phyloP scores from a whole-genome alignment of 2,888 invertebrate genomes.

The Noctua janthe region DNA sequence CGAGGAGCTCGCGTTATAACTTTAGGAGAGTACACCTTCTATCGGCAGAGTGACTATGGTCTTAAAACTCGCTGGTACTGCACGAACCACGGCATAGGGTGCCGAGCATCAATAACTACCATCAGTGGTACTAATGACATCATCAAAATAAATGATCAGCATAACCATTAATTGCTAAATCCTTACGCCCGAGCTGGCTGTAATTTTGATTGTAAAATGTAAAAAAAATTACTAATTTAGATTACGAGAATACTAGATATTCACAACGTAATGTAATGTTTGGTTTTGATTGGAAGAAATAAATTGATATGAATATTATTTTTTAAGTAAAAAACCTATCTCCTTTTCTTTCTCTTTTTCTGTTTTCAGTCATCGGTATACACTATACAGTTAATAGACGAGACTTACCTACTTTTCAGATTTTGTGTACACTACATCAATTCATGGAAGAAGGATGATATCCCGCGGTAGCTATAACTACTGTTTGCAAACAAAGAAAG shows the following conservation, averaged over 20 bases:
- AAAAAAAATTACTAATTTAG: background rate
- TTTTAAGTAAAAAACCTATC: background rate
- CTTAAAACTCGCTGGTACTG: conserved; percentile 38
- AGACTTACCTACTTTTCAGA: background rate
- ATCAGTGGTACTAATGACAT: background rate
- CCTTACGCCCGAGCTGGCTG: too few relatives aligned
- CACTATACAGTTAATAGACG: background rate
- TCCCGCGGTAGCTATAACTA: conserved; percentile 35
- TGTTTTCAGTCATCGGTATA: background rate
- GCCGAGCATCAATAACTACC: conserved; percentile 13
- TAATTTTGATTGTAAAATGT: background rate
- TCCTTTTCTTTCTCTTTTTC: background rate
- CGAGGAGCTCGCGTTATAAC: conserved; percentile 22
- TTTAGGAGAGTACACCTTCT: conserved; percentile 23
- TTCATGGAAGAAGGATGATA: conserved; percentile 37
- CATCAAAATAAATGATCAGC: conserved; percentile 10
- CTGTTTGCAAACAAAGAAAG: conserved; percentile 23
- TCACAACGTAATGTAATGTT: background rate
- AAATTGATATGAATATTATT: background rate
- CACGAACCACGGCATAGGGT: conserved; percentile 34
- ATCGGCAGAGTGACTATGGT: conserved; percentile 33
- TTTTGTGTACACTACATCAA: conserved; percentile 25
- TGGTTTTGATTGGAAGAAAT: background rate
- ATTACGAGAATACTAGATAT: background rate
- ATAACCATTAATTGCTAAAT: conserved; percentile 16